Conservation (phyloP, 30 jellyfish, hydroid and myxozoan species). For the Phacellophora camtschatica region DNA sequence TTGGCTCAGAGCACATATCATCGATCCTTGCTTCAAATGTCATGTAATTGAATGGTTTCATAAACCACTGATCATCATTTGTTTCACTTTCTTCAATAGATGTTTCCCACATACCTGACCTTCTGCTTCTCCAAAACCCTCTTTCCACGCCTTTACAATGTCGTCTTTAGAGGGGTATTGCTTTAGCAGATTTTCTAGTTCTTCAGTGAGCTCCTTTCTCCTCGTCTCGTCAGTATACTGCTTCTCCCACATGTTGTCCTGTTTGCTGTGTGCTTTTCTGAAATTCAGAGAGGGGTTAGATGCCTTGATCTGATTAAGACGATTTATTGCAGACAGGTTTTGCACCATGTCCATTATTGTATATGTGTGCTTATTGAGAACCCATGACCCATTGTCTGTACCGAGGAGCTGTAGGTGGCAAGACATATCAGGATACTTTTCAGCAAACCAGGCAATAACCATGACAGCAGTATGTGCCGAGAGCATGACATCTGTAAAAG, state of each 20-base stretch:
- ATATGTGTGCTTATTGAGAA: constrained; percentile 28
- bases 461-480: constrained; percentile 43
- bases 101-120: constrained; percentile 12
- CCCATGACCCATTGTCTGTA: constrained; percentile 41
- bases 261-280: constrained; percentile 53
- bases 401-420: constrained; percentile 33
- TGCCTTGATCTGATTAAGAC: constrained; percentile 30
- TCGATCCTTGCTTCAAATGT: background rate
- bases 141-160: constrained; percentile 24
- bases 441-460: constrained; percentile 27
- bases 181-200: background rate
- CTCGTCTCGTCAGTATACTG: constrained; percentile 31
- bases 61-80: constrained; percentile 19
- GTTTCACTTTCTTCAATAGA: background rate
- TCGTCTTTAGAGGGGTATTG: constrained; percentile 1
- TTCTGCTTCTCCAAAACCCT: constrained; percentile 18
- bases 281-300: constrained; percentile 5
- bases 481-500: constrained; percentile 18
- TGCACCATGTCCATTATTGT: constrained; percentile 37
- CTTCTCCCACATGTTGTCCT: constrained; percentile 52
- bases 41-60: constrained; percentile 6
- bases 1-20: constrained; percentile 11
- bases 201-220: background rate
- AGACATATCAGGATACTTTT: background rate
- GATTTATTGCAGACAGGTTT: constrained; percentile 48